phyloP scores from a whole-genome alignment of 2,113 vertebrate species.

The Bufo gargarizans region DNA sequence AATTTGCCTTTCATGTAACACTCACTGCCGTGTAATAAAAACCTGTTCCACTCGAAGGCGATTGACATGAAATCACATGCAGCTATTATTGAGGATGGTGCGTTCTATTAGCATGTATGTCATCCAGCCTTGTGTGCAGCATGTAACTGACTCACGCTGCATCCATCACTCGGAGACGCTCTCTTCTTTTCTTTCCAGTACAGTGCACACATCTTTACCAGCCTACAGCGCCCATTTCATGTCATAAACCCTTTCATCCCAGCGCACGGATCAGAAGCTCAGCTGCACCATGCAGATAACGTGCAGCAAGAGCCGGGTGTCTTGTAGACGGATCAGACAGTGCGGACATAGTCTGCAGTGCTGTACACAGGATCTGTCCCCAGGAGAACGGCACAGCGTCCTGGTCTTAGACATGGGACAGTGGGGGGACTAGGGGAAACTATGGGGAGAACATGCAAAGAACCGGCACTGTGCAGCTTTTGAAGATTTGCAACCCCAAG shows the following conservation, averaged over 20 bases:
- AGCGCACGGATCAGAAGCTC: not conserved
- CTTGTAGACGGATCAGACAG: not conserved
- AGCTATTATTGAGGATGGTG: not conserved
- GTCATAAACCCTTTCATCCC: slow-evolving; percentile 27
- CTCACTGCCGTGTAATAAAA: not conserved
- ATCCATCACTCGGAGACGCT: slow-evolving; percentile 1
- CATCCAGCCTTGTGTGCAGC: not conserved
- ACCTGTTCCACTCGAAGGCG: not conserved
- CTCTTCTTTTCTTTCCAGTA: slow-evolving; percentile 34
- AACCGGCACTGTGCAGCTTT: too few relatives aligned
- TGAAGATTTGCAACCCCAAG: too few relatives aligned
- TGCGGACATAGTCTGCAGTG: too few relatives aligned
- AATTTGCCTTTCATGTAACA: not conserved
- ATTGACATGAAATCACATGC: not conserved
- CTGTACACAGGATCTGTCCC: too few relatives aligned
- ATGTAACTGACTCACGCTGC: slow-evolving; percentile 17
- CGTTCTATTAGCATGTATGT: slow-evolving; percentile 5
- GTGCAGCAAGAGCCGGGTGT: not conserved
- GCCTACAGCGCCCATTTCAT: slow-evolving; percentile 19
- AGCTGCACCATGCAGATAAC: not conserved
- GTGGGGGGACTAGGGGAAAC: too few relatives aligned
- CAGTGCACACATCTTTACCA: slow-evolving; percentile 28
- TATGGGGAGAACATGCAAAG: too few relatives aligned
- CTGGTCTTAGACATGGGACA: too few relatives aligned
- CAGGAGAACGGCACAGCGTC: too few relatives aligned